phyloP scores from a whole-genome alignment of 30 jellyfish, hydroid and myxozoan genomes.

The Catostylus mosaicus region DNA sequence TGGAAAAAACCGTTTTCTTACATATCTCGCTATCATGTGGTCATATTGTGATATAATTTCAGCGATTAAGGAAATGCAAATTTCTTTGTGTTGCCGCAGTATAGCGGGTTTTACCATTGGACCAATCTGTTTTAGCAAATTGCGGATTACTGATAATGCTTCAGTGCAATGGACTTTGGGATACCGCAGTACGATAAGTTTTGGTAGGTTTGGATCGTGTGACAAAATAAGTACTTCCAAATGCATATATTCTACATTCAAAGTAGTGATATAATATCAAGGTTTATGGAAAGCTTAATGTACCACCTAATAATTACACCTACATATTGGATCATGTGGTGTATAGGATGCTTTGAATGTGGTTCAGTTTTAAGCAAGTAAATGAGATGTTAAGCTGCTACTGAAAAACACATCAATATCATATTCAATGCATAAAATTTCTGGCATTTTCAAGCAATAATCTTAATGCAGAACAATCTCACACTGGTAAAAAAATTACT shows the following conservation, averaged over 20 bases:
- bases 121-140: neutral
- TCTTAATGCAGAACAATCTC: no score
- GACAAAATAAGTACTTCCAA: neutral
- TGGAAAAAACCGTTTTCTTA: neutral
- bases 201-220: neutral
- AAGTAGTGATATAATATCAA: conserved; percentile 8
- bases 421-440: neutral
- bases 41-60: neutral
- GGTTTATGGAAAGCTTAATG: conserved; percentile 31
- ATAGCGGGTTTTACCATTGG: no score
- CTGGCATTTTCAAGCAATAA: neutral
- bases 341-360: conserved; percentile 4
- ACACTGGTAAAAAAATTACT: no score
- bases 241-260: no score
- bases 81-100: no score
- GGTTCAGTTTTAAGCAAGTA: conserved; percentile 13
- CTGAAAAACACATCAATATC: neutral
- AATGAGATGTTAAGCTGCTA: conserved; percentile 22
- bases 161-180: neutral
- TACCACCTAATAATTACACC: conserved; percentile 4
- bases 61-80: neutral
- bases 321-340: conserved; percentile 26
- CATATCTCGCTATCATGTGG: neutral
- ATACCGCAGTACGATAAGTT: neutral
- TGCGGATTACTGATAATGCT: no score